These are phyloP conservation scores for Stictocephala bisonia DNA, from an alignment of 2,888 invertebrate species.

Conservation along the genomic window DNA sequence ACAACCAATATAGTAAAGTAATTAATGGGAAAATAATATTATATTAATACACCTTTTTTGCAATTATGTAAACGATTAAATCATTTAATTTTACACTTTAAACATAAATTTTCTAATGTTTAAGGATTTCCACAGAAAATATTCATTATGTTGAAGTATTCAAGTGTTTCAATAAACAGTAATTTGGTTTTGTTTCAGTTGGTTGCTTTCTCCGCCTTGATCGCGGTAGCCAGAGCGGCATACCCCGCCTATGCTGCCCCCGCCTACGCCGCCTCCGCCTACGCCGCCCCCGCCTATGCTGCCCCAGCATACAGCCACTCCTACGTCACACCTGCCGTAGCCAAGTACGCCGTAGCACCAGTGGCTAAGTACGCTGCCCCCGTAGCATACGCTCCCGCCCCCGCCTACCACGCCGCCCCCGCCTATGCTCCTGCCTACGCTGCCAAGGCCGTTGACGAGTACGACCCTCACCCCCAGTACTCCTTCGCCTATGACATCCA, in stretches of 20 bases:
- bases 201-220: slow-evolving; percentile 67
- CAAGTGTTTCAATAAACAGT: no score
- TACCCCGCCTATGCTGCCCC: slow-evolving; percentile 53
- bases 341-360: slow-evolving; percentile 47
- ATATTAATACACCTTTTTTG: no score
- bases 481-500: slow-evolving; percentile 58
- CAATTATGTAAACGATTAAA: no score
- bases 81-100: no score
- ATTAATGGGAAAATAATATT: no score
- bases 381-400: slow-evolving; percentile 62
- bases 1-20: no score
- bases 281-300: slow-evolving; percentile 56
- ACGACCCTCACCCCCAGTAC: slow-evolving; percentile 59
- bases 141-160: no score
- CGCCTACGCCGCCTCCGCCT: slow-evolving; percentile 52
- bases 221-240: slow-evolving; percentile 64
- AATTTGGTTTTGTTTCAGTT: slow-evolving; percentile 61
- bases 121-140: no score
- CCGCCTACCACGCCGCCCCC: slow-evolving; percentile 62
- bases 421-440: slow-evolving; percentile 61
- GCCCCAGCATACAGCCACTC: slow-evolving; percentile 53
- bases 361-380: slow-evolving; percentile 58
- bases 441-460: slow-evolving; percentile 55
- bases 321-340: slow-evolving; percentile 48
- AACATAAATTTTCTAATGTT: no score